Conservation (phyloP, 2,888 invertebrate genomes). For the Saturnia pavonia region DNA sequence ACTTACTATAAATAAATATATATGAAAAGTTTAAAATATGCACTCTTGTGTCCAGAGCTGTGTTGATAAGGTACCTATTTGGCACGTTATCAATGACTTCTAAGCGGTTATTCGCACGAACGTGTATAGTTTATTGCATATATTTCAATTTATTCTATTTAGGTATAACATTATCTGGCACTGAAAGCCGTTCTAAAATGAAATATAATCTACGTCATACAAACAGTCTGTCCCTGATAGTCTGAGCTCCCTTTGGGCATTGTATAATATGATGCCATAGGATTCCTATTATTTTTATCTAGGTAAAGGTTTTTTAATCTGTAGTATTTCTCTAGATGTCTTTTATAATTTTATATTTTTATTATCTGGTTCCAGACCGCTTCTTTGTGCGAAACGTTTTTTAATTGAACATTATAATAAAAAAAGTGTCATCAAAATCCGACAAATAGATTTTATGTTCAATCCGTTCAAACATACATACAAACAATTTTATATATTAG, state of each 20-base stretch:
- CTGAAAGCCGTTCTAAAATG: neutral
- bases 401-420: too few species aligned
- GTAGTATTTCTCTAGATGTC: neutral
- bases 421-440: too few species aligned
- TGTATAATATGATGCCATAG: slow-evolving; percentile 8
- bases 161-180: neutral
- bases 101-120: neutral
- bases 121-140: neutral
- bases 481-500: too few species aligned
- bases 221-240: neutral
- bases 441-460: too few species aligned
- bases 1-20: too few species aligned
- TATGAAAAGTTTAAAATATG: too few species aligned
- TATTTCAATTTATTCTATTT: neutral
- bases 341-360: neutral
- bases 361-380: too few species aligned
- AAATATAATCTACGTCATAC: slow-evolving; percentile 1
- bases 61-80: too few species aligned
- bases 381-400: too few species aligned
- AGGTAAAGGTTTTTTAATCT: neutral
- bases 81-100: neutral
- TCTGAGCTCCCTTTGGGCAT: slow-evolving; percentile 11
- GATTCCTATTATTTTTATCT: neutral
- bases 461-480: too few species aligned
- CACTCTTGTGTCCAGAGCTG: too few species aligned